A percentile compares a stretch with the other conserved stretches of the same genome.
Evolutionary conservation across 2,888 invertebrate genomes (phyloP).

Genomic region (Dromius quadrimaculatus): DNA sequence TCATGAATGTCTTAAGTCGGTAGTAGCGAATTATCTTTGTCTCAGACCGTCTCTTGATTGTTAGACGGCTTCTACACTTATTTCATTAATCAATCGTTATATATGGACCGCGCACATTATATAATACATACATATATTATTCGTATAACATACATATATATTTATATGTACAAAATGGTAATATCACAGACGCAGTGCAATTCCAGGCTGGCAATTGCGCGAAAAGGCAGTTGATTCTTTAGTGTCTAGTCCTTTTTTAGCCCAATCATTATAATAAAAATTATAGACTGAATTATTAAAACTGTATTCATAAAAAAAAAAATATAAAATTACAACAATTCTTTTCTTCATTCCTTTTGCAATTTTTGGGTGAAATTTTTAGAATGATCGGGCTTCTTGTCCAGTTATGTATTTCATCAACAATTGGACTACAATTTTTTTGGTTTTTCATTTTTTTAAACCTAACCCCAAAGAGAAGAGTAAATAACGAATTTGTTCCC

Average conservation of each 20-base stretch:
- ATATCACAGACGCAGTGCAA: conserved; percentile 46
- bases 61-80: conserved; percentile 15
- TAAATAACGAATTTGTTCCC: conserved; percentile 41
- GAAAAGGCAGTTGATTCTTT: conserved; percentile 44
- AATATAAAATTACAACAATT: background rate
- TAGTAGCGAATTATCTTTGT: conserved; percentile 2
- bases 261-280: background rate
- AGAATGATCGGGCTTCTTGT: too few species aligned
- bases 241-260: conserved; percentile 4
- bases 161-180: conserved; percentile 41
- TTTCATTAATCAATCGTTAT: conserved; percentile 25
- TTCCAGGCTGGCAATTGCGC: conserved; percentile 24
- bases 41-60: background rate
- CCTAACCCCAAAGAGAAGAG: conserved; percentile 43
- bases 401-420: background rate
- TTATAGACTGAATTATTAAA: too few species aligned
- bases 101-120: conserved; percentile 25
- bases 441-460: conserved; percentile 47
- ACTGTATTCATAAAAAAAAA: too few species aligned
- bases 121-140: conserved; percentile 26
- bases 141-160: conserved; percentile 18
- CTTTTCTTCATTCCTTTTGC: background rate
- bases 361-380: too few species aligned
- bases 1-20: conserved; percentile 13
- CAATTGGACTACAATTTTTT: conserved; percentile 35